Evolutionary conservation across 2,113 vertebrate genomes (phyloP), one percentile per base, ranked within the genome.

Genomic region (Psittacara wagleri): DNA sequence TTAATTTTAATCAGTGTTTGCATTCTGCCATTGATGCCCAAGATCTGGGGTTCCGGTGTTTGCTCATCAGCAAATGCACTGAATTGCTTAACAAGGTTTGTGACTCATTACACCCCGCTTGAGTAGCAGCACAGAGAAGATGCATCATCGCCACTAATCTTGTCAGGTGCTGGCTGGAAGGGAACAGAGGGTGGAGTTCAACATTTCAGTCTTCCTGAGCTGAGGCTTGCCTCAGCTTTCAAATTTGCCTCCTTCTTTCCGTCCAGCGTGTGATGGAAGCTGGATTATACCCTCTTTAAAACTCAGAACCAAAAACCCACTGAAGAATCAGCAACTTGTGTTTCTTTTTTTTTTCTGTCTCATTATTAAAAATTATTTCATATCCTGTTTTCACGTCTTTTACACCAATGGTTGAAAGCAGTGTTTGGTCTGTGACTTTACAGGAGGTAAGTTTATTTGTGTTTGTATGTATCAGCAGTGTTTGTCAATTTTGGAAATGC

Each of bases 401-500:
- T 97, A 95, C 97, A 97, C 92, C 97, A 97, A 98, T 98, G 98
- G 82, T 98, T 98, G 98, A 98, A 97, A 98, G 95, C 97, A 86
- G 96, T 98, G 94, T 96, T 98, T 97, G 96, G 95, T 97, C 96
- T 98, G 78, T 98, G 98, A 96, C 97, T 96, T 97, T 97, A 66
- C 94, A 97, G 95, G 98, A 98, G 98, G 98, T 98, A 98, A 98
- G 98, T 98, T 97, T 37, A 95, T 98, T 94, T 97, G 17, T 97
- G 85, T 97, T 35, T 98, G 83, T 97, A 46, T 95, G 96, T 98
- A 84, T 67, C 69, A 90, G 92, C 44, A 0, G 82, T 89, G 95
- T 98, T 93, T 97, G 96, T 97, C 91, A 90, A 52, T 88, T 89
- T 89, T 83, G 96, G 97, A 98, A 98, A 98, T 98, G 97, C 97